Evolutionary conservation across 2,797 vertebrate species (phyloP), one percentile per base, ranked within the genome.

Genomic region (Cyprinodon diabolis): DNA sequence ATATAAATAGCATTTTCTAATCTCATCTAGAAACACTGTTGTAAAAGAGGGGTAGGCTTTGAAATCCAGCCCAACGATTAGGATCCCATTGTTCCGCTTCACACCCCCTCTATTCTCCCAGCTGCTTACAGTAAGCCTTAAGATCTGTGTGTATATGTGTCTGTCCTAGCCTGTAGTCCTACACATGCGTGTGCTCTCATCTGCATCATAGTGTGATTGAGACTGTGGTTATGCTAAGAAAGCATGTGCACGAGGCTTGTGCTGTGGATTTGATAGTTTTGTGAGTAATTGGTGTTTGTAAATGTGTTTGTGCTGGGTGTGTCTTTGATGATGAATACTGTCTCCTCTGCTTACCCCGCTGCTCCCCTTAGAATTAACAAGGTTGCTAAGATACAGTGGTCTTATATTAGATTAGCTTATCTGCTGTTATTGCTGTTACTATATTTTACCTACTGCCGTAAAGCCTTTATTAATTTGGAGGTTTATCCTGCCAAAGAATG

Each of bases 371-470:
- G 90, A 94, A 94, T 95, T 94, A 94, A 93, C 93, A 92, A 93
- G 93, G 95, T 95, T 95, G 94, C 95, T 95, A 95, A 95, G 94
- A 95, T 94, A 95, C 94, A 81, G 90, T 74, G 90, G 87, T 85
- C 85, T 94, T 94, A 94, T 94, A 95, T 95, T 94, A 94, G 93
- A 95, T 95, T 94, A 94, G 90, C 87, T 95, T 94, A 94, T 94
- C 93, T 92, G 88, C 90, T 85, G 83, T 95, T 94, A 94, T 95
- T 93, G 90, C 93, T 91, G 92, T 94, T 93, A 92, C 94, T 94
- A 94, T 95, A 95, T 95, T 95, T 95, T 94, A 92, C 90, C 77
- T 90, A 80, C 87, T 86, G 80, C 89, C 70, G 65, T 90, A 87
- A 91, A 94, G 85, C 86, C 83, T 87, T 94, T 94, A 94, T 94